Evolutionary conservation across 2,797 vertebrate species (phyloP), one percentile per base, ranked within the genome.

Genomic region (Neomorphus geoffroyi): DNA sequence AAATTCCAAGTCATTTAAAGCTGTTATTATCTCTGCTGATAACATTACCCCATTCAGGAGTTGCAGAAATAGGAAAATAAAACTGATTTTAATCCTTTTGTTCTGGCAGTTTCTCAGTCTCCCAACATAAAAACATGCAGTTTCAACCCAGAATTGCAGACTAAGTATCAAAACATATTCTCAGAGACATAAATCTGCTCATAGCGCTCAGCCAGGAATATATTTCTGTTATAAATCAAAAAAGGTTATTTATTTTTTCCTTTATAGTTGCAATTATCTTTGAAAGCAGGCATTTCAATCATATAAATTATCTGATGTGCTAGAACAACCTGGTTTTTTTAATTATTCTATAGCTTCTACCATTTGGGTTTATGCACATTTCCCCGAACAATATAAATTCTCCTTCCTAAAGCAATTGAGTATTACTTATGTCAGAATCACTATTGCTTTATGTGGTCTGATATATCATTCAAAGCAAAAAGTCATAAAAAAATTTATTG

Each of bases 1-100:
- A 96, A 94, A 97, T 96, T 96, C 91, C 79, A 93, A 64, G 86
- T 85, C 86, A 84, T 97, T 97, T 96, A 90, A 95, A 94, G 89
- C 81, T 75, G 66, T 80, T 92, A 75, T 97, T 96, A 95, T 97
- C 94, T 97, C 87, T 82, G 74, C 74, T 96, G 96, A 97, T 96
- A 96, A 83, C 27, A 6, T 87, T 79, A 93, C 61, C n/a, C 37
- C 60, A n/a, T 92, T 86, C 48, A 46, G 80, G 67, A 66, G 39
- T 12, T 87, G 72, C 24, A 85, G 92, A 94, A 96, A 96, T 32
- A 45, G 57, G 91, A 95, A 96, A 97, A 96, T 41, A 89, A 94
- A 96, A 96, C 65, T 93, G 67, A 87, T 86, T 95, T 93, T 50
- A 74, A 9, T 54, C 48, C 84, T 96, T 97, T 95, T 73, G 33